Evolutionary conservation across 1,140 invertebrate species (phyloP).

Genomic region (Achroia grisella): DNA sequence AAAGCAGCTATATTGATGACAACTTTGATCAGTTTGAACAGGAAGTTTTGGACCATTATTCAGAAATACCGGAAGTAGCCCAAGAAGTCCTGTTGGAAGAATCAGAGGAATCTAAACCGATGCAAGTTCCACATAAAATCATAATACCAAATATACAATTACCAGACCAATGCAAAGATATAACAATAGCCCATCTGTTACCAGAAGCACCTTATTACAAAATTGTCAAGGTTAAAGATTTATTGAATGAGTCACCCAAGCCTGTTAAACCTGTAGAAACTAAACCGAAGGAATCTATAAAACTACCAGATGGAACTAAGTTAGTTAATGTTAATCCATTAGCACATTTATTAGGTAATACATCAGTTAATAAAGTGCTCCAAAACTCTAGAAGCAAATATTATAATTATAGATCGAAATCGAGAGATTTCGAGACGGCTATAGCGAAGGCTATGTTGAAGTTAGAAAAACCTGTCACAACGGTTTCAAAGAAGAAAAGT

Average conservation of each 20-base stretch:
- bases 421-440: slow-evolving; percentile 9
- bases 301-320: slow-evolving; percentile 40
- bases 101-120: slow-evolving; percentile 12
- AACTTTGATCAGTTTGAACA: slow-evolving; percentile 4
- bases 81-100: slow-evolving; percentile 46
- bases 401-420: slow-evolving; percentile 35
- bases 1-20: slow-evolving; percentile 15
- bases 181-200: slow-evolving; percentile 39
- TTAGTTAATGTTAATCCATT: slow-evolving; percentile 49
- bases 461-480: slow-evolving; percentile 3
- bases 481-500: not conserved
- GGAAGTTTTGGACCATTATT: slow-evolving; percentile 4
- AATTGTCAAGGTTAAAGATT: slow-evolving; percentile 43
- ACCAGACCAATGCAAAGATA: slow-evolving; percentile 20
- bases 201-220: slow-evolving; percentile 51
- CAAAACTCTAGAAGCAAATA: slow-evolving; percentile 25
- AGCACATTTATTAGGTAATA: slow-evolving; percentile 44
- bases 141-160: slow-evolving; percentile 25
- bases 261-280: slow-evolving; percentile 1
- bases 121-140: slow-evolving; percentile 20
- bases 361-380: slow-evolving; percentile 20
- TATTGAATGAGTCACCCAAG: slow-evolving; percentile 9
- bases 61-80: slow-evolving; percentile 46
- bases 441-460: slow-evolving; percentile 17
- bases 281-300: slow-evolving; percentile 13